phyloP scores from a whole-genome alignment of 2,113 vertebrate species.

The Acanthisitta chloris region DNA sequence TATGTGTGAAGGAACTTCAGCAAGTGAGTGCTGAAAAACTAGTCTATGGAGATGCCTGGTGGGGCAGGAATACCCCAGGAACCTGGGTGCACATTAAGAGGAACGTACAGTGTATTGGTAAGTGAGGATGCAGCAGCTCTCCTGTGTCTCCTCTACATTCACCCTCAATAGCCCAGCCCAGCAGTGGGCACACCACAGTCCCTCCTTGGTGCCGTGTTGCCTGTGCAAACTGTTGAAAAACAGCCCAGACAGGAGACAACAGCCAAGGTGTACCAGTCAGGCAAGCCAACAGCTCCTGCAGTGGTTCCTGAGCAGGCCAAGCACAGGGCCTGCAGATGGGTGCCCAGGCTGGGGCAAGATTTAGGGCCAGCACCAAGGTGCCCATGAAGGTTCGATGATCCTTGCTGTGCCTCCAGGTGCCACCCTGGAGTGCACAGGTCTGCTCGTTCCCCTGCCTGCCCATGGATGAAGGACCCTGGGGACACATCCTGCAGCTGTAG shows the following conservation, averaged over 20 bases:
- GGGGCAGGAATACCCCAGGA: not conserved
- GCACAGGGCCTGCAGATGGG: rapidly evolving
- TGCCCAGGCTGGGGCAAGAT: not conserved
- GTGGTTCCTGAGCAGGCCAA: not conserved
- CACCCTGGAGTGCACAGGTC: not conserved
- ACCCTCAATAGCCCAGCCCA: not conserved
- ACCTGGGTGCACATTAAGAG: not conserved
- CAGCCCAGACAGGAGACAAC: not conserved
- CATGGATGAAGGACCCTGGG: not conserved
- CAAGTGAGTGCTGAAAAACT: rapidly evolving
- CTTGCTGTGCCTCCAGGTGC: not conserved
- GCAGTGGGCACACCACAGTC: not conserved
- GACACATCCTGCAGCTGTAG: not conserved
- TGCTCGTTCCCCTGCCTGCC: not conserved
- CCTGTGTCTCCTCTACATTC: not conserved
- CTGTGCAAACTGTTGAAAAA: not conserved
- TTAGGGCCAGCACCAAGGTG: rapidly evolving
- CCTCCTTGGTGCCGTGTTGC: not conserved
- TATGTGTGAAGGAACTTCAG: not conserved
- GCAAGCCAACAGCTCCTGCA: not conserved
- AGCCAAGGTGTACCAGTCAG: not conserved
- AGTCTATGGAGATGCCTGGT: not conserved
- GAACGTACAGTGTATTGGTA: not conserved
- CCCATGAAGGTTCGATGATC: not conserved
- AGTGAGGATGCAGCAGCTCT: not conserved